A percentile compares a stretch with the other conserved stretches of the same genome.
Conservation (phyloP, 2,797 vertebrate genomes). For the Emydoidea blandingii region DNA sequence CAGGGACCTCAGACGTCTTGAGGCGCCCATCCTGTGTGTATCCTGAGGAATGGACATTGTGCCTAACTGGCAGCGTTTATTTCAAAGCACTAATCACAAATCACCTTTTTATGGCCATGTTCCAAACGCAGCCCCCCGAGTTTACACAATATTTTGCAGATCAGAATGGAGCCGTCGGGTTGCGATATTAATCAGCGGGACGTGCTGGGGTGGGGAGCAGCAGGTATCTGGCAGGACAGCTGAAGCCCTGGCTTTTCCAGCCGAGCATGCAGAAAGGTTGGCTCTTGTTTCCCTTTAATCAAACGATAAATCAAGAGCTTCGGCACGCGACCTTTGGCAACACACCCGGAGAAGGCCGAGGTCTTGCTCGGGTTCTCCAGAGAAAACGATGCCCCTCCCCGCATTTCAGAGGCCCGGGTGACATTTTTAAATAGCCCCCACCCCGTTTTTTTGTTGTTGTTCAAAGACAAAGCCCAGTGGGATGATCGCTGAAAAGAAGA, state of each 20-base stretch:
- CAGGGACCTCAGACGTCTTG: background rate
- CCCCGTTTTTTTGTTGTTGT: background rate
- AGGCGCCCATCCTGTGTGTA: constrained; percentile 39
- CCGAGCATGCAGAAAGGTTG: constrained; percentile 6
- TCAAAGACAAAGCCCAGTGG: background rate
- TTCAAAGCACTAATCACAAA: background rate
- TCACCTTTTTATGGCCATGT: background rate
- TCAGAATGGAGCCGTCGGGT: constrained; percentile 23
- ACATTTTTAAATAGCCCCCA: background rate
- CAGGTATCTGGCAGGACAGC: constrained; percentile 63
- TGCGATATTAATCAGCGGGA: constrained; percentile 37
- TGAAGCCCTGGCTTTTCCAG: constrained; percentile 28
- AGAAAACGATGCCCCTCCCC: background rate
- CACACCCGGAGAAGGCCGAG: background rate
- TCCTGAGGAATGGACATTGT: constrained; percentile 9
- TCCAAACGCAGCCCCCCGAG: constrained; percentile 24
- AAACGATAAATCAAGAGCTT: constrained; percentile 57
- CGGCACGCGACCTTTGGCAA: background rate
- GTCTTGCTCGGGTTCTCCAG: constrained; percentile 1
- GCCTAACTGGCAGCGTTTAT: background rate
- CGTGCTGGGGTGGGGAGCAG: background rate
- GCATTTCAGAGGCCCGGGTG: background rate
- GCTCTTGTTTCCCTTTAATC: constrained; percentile 45
- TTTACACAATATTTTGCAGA: constrained; percentile 45
- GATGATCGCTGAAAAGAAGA: background rate